Base-by-base conservation (phyloP, 2,113 vertebrate genomes). In the Cinclus cinclus region DNA sequence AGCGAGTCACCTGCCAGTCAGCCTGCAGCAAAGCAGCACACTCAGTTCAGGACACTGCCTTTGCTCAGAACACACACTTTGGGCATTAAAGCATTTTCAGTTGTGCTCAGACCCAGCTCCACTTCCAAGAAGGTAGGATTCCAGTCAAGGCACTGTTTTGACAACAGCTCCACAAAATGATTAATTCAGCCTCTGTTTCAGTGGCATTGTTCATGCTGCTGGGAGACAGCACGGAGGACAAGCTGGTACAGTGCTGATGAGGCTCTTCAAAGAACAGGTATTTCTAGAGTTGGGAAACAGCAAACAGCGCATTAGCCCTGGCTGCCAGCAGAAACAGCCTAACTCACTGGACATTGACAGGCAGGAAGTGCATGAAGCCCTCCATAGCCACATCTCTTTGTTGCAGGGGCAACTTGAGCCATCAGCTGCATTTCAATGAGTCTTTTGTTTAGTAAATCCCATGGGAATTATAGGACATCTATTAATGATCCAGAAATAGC, bases 401-500 rank as follows among this genome's bases (percentile, higher is more conserved):
- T 41, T 53, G 78, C 88, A 95, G 89, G 93, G 79, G 88, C 79
- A 93, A 87, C 28, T 35, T 73, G 60, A 65, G 50, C 90, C 46
- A 90, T 53, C 80, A 60, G 83, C 71, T 83, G 82, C 53, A 76
- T 87, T 85, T 96, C 89, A 96, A 97, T 6, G 33, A 95, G 52
- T 58, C 95, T 96, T 88, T 95, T 96, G 84, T 97, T 92, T 95
- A 97, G 74, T 46, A 92, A 93, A 83, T 87, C 96, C 88, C 87
- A 35, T 17, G 67, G 93, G 97, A 98, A 97, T 94, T 96, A 96
- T 95, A 96, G 97, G 97, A 97, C 96, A 97, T 93, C 95, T 95
- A 95, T 96, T 96, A 98, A 96, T 95, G 96, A 96, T 95, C 97
- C 97, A 97, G 94, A 97, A 98, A 98, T 98, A 98, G 97, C 97